phyloP scores from a whole-genome alignment of 2,113 vertebrate genomes.

The Petaurus breviceps region DNA sequence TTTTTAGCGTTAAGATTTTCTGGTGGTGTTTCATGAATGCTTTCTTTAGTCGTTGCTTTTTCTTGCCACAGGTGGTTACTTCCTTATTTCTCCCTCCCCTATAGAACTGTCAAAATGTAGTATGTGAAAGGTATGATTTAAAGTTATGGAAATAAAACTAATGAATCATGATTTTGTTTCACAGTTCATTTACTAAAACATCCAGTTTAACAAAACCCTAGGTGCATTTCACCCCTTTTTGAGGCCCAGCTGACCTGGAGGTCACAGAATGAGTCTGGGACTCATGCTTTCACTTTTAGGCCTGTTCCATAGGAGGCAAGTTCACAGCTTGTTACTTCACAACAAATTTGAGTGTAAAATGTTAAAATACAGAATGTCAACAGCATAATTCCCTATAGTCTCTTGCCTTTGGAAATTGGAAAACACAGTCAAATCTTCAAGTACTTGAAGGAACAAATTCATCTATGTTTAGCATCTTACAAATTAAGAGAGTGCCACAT shows the following conservation, averaged over 20 bases:
- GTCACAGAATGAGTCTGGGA: background rate
- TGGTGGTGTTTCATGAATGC: slow-evolving; percentile 72
- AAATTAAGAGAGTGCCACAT: background rate
- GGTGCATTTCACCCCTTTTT: background rate
- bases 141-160: slow-evolving; percentile 69
- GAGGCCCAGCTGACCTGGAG: background rate
- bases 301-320: background rate
- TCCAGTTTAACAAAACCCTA: background rate
- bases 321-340: background rate
- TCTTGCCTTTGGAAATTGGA: background rate
- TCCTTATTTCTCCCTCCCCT: slow-evolving; percentile 21
- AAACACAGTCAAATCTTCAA: background rate
- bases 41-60: slow-evolving; percentile 70
- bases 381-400: background rate
- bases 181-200: background rate
- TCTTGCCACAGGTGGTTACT: slow-evolving; percentile 33
- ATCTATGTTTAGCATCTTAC: background rate
- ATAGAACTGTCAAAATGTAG: slow-evolving; percentile 33
- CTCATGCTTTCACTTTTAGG: background rate
- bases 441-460: background rate
- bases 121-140: slow-evolving; percentile 40
- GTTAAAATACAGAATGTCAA: background rate
- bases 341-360: background rate
- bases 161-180: background rate
- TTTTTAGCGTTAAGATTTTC: slow-evolving; percentile 68